phyloP scores from a whole-genome alignment of 2,113 vertebrate species.

The Dasyornis broadbenti region DNA sequence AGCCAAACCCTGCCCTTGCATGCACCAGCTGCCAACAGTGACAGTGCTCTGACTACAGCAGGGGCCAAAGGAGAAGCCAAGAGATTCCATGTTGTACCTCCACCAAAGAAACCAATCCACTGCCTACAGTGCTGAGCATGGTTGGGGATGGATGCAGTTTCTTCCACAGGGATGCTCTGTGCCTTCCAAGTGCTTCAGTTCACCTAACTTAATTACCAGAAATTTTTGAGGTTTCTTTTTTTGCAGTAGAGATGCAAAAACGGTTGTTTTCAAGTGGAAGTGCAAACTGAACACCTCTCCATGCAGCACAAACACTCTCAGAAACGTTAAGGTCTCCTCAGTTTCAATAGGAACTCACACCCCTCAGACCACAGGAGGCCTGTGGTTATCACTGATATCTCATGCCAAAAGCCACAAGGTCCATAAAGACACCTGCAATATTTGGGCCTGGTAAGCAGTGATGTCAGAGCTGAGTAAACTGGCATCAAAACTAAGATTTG shows the following conservation, averaged over 20 bases:
- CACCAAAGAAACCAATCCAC: not conserved
- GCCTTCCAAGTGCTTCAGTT: not conserved
- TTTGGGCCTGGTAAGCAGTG: not conserved
- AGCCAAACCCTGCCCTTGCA: not conserved
- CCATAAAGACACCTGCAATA: not conserved
- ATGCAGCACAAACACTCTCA: not conserved
- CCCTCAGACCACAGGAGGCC: not conserved
- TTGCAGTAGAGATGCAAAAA: not conserved
- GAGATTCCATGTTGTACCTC: not conserved
- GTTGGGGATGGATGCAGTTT: not conserved
- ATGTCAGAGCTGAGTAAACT: not conserved
- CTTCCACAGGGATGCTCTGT: not conserved
- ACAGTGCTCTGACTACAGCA: not conserved
- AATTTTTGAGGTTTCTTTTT: not conserved
- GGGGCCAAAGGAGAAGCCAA: not conserved
- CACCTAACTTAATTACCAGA: not conserved
- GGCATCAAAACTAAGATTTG: not conserved
- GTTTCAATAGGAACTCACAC: not conserved
- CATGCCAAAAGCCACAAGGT: not conserved
- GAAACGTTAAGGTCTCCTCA: not conserved
- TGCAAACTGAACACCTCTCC: not conserved
- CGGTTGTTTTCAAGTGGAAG: not conserved
- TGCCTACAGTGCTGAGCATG: not conserved
- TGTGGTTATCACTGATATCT: not conserved
- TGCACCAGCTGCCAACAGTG: not conserved